phyloP scores from a whole-genome alignment of 2,888 invertebrate genomes.

The Anticlea derivata region DNA sequence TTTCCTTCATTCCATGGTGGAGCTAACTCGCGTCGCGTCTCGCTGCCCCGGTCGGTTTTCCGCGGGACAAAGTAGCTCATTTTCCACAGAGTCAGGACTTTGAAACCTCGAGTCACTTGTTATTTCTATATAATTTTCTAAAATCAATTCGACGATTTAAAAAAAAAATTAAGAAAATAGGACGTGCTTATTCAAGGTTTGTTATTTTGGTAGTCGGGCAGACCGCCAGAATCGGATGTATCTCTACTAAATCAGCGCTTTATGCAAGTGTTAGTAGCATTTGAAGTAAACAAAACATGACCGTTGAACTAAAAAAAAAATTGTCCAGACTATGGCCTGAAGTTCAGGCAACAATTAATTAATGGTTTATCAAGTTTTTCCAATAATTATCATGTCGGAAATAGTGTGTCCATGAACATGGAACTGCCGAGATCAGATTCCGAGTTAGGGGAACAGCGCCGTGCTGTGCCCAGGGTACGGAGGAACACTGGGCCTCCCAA shows the following conservation, averaged over 20 bases:
- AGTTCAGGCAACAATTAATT: background rate
- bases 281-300: constrained; percentile 47
- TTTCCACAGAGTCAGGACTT: too few species aligned
- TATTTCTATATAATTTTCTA: too few species aligned
- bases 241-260: constrained; percentile 28
- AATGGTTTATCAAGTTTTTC: background rate
- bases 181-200: constrained; percentile 56
- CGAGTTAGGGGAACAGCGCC: constrained; percentile 47
- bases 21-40: constrained; percentile 21
- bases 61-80: constrained; percentile 20
- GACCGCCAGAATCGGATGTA: constrained; percentile 60
- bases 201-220: constrained; percentile 74
- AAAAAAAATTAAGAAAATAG: background rate
- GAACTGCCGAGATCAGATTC: constrained; percentile 54
- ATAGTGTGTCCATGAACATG: constrained; percentile 45
- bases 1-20: constrained; percentile 25
- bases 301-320: background rate
- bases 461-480: constrained; percentile 49
- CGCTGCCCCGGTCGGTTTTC: constrained; percentile 16
- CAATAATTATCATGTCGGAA: constrained; percentile 3
- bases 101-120: too few species aligned
- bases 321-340: too few species aligned
- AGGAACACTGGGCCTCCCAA: constrained; percentile 48
- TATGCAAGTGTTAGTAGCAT: constrained; percentile 33
- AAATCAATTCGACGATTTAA: background rate